A percentile compares a stretch with the other conserved stretches of the same genome.
Evolutionary conservation across 2,888 invertebrate species (phyloP).

Genomic region (Conops quadrifasciatus): DNA sequence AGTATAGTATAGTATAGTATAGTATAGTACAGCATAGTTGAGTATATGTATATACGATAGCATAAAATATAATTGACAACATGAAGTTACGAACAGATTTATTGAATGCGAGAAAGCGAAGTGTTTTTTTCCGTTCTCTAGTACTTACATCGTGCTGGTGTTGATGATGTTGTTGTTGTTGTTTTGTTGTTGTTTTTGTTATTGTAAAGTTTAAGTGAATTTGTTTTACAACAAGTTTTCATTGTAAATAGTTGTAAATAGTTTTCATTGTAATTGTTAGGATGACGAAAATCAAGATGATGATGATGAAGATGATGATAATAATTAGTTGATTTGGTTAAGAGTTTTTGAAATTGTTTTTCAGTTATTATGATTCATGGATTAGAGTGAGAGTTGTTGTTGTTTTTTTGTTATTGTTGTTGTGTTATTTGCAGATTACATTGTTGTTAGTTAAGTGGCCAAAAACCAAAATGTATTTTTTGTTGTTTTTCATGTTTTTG

Average conservation of each 20-base stretch:
- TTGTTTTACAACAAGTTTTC: not conserved
- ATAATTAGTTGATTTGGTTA: slow-evolving; percentile 28
- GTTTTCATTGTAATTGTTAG: not conserved
- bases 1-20: no score
- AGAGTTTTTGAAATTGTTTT: slow-evolving; percentile 4
- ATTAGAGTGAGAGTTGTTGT: not conserved
- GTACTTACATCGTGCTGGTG: slow-evolving; percentile 66
- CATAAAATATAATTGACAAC: slow-evolving; percentile 40
- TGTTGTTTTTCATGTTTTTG: no score
- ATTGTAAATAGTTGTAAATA: slow-evolving; percentile 10
- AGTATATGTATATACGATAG: not conserved
- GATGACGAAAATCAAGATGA: not conserved
- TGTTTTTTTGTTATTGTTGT: slow-evolving; percentile 22
- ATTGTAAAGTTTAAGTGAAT: slow-evolving; percentile 24
- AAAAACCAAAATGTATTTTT: slow-evolving; percentile 12
- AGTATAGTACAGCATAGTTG: no score
- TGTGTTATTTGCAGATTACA: no score
- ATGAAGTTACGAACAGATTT: slow-evolving; percentile 46
- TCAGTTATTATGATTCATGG: no score
- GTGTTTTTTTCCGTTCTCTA: slow-evolving; percentile 45
- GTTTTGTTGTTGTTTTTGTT: slow-evolving; percentile 46
- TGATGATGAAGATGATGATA: slow-evolving; percentile 15
- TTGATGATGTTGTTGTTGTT: slow-evolving; percentile 60
- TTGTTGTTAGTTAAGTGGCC: not conserved
- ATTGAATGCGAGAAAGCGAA: slow-evolving; percentile 51